Conservation (phyloP, 2,888 invertebrate genomes). For the Xestia ashworthii region DNA sequence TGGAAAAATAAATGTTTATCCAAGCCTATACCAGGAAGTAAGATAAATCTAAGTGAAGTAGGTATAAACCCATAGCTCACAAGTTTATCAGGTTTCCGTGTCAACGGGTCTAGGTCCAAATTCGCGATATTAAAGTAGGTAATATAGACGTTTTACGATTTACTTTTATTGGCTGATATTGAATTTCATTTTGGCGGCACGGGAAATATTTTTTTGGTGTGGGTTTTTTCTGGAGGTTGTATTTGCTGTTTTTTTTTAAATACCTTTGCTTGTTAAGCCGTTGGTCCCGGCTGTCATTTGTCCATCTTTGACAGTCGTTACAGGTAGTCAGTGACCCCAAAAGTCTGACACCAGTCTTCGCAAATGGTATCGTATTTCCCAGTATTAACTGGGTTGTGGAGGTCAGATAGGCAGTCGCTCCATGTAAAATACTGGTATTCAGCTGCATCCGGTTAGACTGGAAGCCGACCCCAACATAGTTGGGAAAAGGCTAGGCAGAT, state of each 20-base stretch:
- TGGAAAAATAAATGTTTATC: constrained; percentile 51
- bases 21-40: constrained; percentile 29
- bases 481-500: no score
- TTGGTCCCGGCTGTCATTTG: no score
- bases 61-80: constrained; percentile 41
- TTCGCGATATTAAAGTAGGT: constrained; percentile 54
- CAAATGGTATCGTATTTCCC: no score
- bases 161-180: constrained; percentile 53
- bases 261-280: constrained; percentile 6
- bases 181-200: constrained; percentile 37
- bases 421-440: no score
- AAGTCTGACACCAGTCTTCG: no score
- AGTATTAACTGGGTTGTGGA: no score
- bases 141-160: constrained; percentile 57
- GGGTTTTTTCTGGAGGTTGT: background rate
- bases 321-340: no score
- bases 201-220: constrained; percentile 17
- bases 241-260: background rate
- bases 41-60: constrained; percentile 40
- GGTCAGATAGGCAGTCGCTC: no score
- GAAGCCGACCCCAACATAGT: no score
- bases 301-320: no score
- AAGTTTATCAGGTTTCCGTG: constrained; percentile 63
- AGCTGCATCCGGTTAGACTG: no score
- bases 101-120: constrained; percentile 59